Base-by-base conservation (phyloP, 2,113 vertebrate species). In the Heterotis niloticus region DNA sequence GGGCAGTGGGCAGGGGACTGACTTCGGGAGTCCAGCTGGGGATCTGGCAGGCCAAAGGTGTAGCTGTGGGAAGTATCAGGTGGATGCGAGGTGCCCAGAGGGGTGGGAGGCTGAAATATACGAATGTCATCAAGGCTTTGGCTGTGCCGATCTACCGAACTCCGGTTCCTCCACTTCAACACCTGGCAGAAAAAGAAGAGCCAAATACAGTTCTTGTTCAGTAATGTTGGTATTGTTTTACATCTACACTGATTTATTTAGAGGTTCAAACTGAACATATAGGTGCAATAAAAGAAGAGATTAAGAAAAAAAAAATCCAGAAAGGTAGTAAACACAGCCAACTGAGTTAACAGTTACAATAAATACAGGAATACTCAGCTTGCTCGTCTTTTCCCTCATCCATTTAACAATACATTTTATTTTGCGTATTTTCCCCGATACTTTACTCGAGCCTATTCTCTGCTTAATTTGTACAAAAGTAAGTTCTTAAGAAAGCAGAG, bases 41-140 rank as follows among this genome's bases (percentile, higher is more conserved):
- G 81, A 71, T 92, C 87, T 51, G 91, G 91, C 5, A 92, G 90
- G 76, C 92, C 92, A 20, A 92, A 94, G 0, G 92, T 93, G 75
- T 88, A 93, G 85, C 93, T 92, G 85, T 91, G 91, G 24, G 91
- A 94, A 0, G 90, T 90, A 81, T 94, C 90, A 0, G 88, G 87
- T 4, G 88, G 90, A 23, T 92, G 83, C 0, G 81, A 78, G 2
- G 84, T 86, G 16, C 89, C 89, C 0, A 90, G 83, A 0, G 90
- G 88, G 0, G 86, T 80, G 0, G 87, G 83, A 70, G 84, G 88
- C 29, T 89, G 89, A 76, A 88, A 84, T 10, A 89, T 81, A 60
- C 89, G 88, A 1, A 92, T 77, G 69, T 94, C 91, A 24, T 95
- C 93, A 77, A 94, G 86, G 80, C 94, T 94, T 82, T 89, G 91